Evolutionary conservation across 1,140 invertebrate genomes (phyloP), one percentile per base, ranked within the genome.

Genomic region (Nasonia giraulti): DNA sequence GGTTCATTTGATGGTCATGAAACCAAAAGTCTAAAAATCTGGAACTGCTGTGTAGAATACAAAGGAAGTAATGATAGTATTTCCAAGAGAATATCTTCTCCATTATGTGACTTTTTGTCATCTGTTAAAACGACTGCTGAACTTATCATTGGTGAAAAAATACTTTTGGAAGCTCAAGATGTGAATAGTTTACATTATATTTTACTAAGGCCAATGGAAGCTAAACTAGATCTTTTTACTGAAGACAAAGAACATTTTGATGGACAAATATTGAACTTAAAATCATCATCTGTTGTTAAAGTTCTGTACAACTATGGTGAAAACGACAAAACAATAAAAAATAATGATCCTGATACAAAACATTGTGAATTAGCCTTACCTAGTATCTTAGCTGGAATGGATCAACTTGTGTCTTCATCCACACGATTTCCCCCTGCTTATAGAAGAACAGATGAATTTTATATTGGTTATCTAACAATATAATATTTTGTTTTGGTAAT

Each of bases 221-320:
- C 85, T 82, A 89, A 91, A 79, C 86, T 93, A 55, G 87, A 90
- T 86, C 69, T 92, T 82, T 85, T 93, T 7, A 90, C 86, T 23
- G 90, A 90, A 27, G 78, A 87, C 14, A 85, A 87, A 79, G n/a
- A 73, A 11, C 86, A 83, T 62, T 50, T 31, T 27, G 69, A 88
- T 55, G 68, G 75, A 33, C 80, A 88, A 71, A 86, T 66, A 47
- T 68, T 92, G 40, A 83, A 62, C 82, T 88, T 92, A 50, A 80
- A 88, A 80, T 80, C 87, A 17, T 86, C 78, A 37, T 87, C 81
- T 17, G 91, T 90, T 40, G 87, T 88, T 37, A 92, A 93, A 88
- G 89, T 92, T 40, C 88, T 93, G 75, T 93, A 92, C 44, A 91
- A 89, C 71, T 92, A 91, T 85, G 90, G 89, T 23, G 90, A 90